Evolutionary conservation across 2,797 vertebrate genomes (phyloP), one percentile per base, ranked within the genome.

Genomic region (Lithobates pipiens): DNA sequence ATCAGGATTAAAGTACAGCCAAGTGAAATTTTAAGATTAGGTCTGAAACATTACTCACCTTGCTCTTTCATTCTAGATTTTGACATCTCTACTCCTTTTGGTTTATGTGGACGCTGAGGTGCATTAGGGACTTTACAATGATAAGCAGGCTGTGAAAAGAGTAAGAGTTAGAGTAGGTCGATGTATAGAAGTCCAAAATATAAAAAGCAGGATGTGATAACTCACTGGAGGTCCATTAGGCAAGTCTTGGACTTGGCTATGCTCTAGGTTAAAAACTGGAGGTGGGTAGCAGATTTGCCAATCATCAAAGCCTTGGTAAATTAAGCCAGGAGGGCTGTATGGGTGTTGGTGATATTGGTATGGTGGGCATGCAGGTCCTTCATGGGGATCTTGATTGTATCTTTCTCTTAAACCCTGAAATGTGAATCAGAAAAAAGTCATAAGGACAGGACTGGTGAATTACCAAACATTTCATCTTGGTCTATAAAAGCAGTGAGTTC

Each of bases 261-360:
- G 97, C 77, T 97, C 91, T 63, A 94, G 92, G 0, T 91, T 93
- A 91, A 92, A 79, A 15, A 96, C 93, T 88, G 96, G 90, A 3
- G 97, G 96, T 0, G 97, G 96, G 91, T 97, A 97, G 89, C 95
- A 95, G 92, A 97, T 91, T 91, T 97, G 96, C 97, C 98, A 98
- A 84, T 97, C 97, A 0, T 99, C 97, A 0, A 93, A 97, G 89
- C 95, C 96, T 1, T 95, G 96, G 91, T 95, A 96, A 68, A 96
- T 90, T 83, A 89, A 89, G 61, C 88, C 79, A 44, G 96, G 93
- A 88, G 97, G 95, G 11, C 95, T 95, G 93, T 96, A 98, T 83
- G 95, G 96, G 71, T 96, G 97, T 88, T 93, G 97, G 94, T 96
- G n/a, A 80, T 96, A 97, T 88, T 93, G 97, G 94, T 96, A 98